Conservation (phyloP, 2,888 invertebrate species). For the Drosophila anomalata region DNA sequence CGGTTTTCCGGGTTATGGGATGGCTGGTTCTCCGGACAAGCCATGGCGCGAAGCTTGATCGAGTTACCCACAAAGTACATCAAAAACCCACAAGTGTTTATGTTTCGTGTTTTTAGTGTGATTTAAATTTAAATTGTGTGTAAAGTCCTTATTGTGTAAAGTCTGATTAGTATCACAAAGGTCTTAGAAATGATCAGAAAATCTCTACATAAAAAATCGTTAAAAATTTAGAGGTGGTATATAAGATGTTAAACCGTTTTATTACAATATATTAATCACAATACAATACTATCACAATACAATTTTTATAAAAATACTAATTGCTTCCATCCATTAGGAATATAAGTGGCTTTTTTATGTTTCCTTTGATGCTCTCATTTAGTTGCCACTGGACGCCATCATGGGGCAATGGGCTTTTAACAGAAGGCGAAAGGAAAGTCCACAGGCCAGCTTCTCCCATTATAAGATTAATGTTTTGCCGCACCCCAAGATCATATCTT, state of each 20-base stretch:
- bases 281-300: too few species aligned
- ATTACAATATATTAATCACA: too few species aligned
- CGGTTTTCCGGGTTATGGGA: not conserved
- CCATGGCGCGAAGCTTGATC: not conserved
- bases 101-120: not conserved
- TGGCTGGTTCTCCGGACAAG: not conserved
- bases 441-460: not conserved
- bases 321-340: too few species aligned
- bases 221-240: too few species aligned
- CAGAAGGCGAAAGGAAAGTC: not conserved
- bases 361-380: not conserved
- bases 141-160: too few species aligned
- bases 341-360: too few species aligned
- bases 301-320: too few species aligned
- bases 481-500: not conserved
- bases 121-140: too few species aligned
- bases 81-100: not conserved
- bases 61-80: not conserved
- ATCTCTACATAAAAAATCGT: too few species aligned
- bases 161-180: not conserved
- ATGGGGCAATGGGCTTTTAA: slow-evolving; percentile 1
- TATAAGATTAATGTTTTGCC: not conserved
- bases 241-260: too few species aligned
- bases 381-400: not conserved
- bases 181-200: too few species aligned